Evolutionary conservation across 2,113 vertebrate species (phyloP).

Genomic region (Macheiramphus alcinus): DNA sequence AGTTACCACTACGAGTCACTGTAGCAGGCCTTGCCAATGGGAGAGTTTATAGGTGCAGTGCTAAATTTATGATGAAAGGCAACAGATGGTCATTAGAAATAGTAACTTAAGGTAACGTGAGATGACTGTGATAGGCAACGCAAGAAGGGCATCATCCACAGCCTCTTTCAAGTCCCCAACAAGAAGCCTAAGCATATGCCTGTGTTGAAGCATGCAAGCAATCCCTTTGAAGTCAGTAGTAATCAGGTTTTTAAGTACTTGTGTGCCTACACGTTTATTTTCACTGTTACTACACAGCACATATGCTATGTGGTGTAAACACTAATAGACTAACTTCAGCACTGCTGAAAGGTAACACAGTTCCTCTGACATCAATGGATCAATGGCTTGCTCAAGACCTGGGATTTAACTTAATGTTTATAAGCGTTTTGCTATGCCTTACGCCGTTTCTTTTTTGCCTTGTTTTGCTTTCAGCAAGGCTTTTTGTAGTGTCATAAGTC

Average conservation of each 20-base stretch:
- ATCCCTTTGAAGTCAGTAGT: not conserved
- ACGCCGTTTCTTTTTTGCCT: not conserved
- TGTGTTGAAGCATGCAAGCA: not conserved
- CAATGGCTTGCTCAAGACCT: not conserved
- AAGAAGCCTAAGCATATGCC: not conserved
- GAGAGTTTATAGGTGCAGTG: not conserved
- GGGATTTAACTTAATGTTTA: not conserved
- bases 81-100: not conserved
- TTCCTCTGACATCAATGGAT: not conserved
- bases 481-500: conserved; percentile 38
- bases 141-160: not conserved
- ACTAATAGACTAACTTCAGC: not conserved
- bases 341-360: not conserved
- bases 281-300: not conserved
- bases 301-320: not conserved
- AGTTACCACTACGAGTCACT: not conserved
- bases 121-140: not conserved
- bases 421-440: not conserved
- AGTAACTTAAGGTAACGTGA: not conserved
- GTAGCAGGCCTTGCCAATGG: not conserved
- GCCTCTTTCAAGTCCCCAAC: not conserved
- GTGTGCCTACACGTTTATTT: not conserved
- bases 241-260: conserved; percentile 1
- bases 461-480: conserved; percentile 19
- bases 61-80: not conserved